These are phyloP conservation scores for Drosophila setosimentum DNA, from an alignment of 2,888 invertebrate genomes.

Conservation along the genomic window DNA sequence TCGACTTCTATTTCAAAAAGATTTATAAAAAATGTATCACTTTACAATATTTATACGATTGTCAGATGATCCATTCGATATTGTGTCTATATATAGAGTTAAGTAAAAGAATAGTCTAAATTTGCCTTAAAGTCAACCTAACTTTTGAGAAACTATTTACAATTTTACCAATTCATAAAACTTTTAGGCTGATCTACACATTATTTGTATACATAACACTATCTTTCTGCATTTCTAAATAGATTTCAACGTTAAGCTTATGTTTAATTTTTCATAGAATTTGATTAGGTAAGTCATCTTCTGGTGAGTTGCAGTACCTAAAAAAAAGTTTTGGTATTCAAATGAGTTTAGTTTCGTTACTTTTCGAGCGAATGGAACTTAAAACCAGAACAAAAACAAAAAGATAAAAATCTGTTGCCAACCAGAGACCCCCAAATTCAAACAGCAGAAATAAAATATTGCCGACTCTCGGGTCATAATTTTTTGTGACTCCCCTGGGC, in stretches of 20 bases:
- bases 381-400: constrained; percentile 12
- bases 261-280: neutral
- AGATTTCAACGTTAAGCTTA: neutral
- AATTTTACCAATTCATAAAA: neutral
- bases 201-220: neutral
- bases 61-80: neutral
- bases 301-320: neutral
- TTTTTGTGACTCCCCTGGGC: constrained; percentile 29
- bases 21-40: neutral
- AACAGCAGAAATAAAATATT: constrained; percentile 10
- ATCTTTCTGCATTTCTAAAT: neutral
- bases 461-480: neutral
- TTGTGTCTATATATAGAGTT: neutral
- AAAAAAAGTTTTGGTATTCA: constrained; percentile 13
- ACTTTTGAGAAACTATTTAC: neutral
- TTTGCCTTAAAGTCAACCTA: fast-evolving
- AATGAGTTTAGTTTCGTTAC: neutral
- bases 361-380: constrained; percentile 36
- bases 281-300: neutral
- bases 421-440: constrained; percentile 3
- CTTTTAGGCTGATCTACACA: neutral
- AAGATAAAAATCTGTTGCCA: neutral
- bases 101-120: neutral
- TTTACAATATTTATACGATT: neutral
- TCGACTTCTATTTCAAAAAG: neutral